These are phyloP conservation scores for Hydrotaea cyrtoneurina DNA, from an alignment of 2,888 invertebrate species.

Conservation along the genomic window DNA sequence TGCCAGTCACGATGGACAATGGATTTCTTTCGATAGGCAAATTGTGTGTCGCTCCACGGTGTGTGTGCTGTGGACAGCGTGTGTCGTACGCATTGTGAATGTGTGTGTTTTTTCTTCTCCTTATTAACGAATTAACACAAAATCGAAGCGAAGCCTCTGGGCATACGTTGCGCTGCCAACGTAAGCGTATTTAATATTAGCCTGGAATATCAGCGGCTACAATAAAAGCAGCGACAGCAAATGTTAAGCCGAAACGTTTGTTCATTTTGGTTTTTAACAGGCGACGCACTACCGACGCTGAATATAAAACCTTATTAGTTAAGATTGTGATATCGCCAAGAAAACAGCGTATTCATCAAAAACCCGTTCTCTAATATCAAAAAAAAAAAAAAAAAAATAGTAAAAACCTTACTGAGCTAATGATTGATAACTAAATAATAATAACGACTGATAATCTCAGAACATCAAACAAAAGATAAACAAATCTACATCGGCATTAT, in stretches of 20 bases:
- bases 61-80: no score
- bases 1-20: no score
- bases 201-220: neutral
- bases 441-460: neutral
- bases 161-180: neutral
- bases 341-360: slow-evolving; percentile 34
- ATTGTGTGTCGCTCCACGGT: no score
- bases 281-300: slow-evolving; percentile 32
- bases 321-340: slow-evolving; percentile 50
- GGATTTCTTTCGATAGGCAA: no score
- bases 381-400: neutral
- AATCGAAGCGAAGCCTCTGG: neutral
- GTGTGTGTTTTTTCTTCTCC: neutral
- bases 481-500: neutral
- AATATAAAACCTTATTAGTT: slow-evolving; percentile 56
- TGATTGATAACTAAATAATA: neutral
- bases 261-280: slow-evolving; percentile 42
- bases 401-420: no score
- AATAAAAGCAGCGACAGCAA: neutral
- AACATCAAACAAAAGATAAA: slow-evolving; percentile 7
- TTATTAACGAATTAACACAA: slow-evolving; percentile 30
- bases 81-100: slow-evolving; percentile 13
- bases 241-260: slow-evolving; percentile 44
- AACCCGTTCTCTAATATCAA: slow-evolving; percentile 25
- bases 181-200: slow-evolving; percentile 2